phyloP scores from a whole-genome alignment of 2,113 vertebrate genomes.

The Coturnix japonica region DNA sequence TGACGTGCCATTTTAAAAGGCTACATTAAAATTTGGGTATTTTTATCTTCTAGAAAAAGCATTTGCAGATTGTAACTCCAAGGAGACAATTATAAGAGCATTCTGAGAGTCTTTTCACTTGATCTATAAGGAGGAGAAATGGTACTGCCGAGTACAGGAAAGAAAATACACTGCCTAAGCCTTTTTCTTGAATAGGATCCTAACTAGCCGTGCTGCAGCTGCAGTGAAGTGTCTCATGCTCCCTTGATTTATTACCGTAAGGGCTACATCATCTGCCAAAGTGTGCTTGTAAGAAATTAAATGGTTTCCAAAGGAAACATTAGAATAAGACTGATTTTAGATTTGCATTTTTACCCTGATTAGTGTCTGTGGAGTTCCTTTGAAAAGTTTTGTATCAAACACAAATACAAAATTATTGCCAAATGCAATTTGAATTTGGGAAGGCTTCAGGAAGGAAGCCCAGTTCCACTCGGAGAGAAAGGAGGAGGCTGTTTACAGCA shows the following conservation, averaged over 20 bases:
- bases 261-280: slow-evolving; percentile 71
- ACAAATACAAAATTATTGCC: slow-evolving; percentile 60
- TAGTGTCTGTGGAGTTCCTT: slow-evolving; percentile 50
- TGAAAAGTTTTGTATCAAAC: slow-evolving; percentile 61
- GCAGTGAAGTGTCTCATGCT: slow-evolving; percentile 71
- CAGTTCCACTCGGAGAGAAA: slow-evolving; percentile 23
- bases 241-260: slow-evolving; percentile 75
- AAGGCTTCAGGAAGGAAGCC: slow-evolving; percentile 49
- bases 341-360: slow-evolving; percentile 71
- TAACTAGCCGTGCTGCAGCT: slow-evolving; percentile 79
- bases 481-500: slow-evolving; percentile 23
- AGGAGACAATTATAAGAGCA: slow-evolving; percentile 72
- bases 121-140: slow-evolving; percentile 66
- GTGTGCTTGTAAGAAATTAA: slow-evolving; percentile 62
- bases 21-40: slow-evolving; percentile 73
- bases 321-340: slow-evolving; percentile 64
- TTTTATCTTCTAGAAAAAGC: slow-evolving; percentile 68
- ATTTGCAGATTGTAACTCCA: slow-evolving; percentile 74
- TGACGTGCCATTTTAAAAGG: slow-evolving; percentile 71
- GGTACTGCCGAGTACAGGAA: slow-evolving; percentile 67
- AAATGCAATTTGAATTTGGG: not conserved
- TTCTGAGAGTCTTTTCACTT: slow-evolving; percentile 76
- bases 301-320: slow-evolving; percentile 67
- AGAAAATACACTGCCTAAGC: slow-evolving; percentile 68
- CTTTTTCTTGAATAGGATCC: slow-evolving; percentile 78